Evolutionary conservation across 2,113 vertebrate genomes (phyloP).

Genomic region (Galbula dea): DNA sequence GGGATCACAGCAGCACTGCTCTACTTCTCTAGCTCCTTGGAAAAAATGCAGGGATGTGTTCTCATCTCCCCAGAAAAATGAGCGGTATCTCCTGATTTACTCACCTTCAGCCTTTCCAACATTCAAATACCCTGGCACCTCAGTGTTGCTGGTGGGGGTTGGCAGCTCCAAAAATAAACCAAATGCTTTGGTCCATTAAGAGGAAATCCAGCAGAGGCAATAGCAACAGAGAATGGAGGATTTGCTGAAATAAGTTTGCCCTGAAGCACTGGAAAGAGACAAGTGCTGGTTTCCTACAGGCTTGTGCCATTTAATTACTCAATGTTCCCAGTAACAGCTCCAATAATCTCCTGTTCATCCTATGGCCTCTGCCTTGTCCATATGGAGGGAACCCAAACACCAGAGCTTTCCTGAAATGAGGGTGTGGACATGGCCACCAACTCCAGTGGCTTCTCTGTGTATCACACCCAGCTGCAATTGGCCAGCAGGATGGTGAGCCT

Average conservation of each 20-base stretch:
- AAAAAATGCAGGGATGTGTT: background rate
- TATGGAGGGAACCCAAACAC: background rate
- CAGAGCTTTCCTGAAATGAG: background rate
- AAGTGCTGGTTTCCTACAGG: background rate
- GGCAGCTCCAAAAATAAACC: background rate
- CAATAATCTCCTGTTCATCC: background rate
- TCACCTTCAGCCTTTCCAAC: background rate
- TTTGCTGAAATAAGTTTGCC: background rate
- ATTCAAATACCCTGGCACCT: background rate
- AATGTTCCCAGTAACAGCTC: fast-evolving
- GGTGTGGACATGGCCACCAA: background rate
- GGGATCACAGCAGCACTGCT: background rate
- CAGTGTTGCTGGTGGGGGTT: background rate
- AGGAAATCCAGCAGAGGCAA: background rate
- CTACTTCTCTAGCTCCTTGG: background rate
- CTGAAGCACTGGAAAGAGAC: background rate
- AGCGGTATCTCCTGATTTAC: background rate
- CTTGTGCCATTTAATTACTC: background rate
- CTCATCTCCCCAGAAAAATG: background rate
- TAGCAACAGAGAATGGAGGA: background rate
- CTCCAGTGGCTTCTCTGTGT: background rate
- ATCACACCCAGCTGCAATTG: fast-evolving
- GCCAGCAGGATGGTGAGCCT: background rate
- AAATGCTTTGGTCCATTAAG: background rate
- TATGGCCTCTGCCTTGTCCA: background rate